A percentile compares a stretch with the other conserved stretches of the same genome.
These are phyloP conservation scores for Fregata magnificens DNA, from an alignment of 2,113 vertebrate species.

Conservation along the genomic window DNA sequence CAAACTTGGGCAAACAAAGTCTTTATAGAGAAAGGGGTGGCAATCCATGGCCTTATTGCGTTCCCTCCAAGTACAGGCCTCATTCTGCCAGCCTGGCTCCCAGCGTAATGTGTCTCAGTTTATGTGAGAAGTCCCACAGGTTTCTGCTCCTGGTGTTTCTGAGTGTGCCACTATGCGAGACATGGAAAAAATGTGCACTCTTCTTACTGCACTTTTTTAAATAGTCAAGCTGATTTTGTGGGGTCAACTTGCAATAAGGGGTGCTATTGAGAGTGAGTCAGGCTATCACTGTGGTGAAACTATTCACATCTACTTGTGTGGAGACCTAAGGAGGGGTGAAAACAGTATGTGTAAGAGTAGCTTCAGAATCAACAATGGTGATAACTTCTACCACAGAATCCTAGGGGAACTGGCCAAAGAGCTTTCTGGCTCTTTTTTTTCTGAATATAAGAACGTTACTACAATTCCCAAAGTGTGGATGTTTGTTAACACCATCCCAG, in stretches of 20 bases:
- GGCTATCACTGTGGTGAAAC: not conserved
- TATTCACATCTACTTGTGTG: not conserved
- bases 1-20: not conserved
- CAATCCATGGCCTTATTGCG: not conserved
- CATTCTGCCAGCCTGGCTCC: not conserved
- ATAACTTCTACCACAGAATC: not conserved
- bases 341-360: not conserved
- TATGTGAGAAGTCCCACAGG: not conserved
- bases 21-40: not conserved
- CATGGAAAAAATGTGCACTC: not conserved
- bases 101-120: not conserved
- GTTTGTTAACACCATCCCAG: not conserved
- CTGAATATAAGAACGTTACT: not conserved
- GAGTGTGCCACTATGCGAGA: accelerated
- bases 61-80: not conserved
- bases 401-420: not conserved
- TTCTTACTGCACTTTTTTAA: not conserved
- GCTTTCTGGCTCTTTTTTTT: not conserved
- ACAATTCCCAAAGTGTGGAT: not conserved
- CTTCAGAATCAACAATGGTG: not conserved
- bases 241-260: not conserved
- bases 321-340: not conserved
- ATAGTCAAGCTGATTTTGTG: not conserved
- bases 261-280: not conserved
- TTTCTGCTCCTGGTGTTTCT: not conserved